Conservation (phyloP, 2,888 invertebrate genomes). For the Drosophila mulleri region DNA sequence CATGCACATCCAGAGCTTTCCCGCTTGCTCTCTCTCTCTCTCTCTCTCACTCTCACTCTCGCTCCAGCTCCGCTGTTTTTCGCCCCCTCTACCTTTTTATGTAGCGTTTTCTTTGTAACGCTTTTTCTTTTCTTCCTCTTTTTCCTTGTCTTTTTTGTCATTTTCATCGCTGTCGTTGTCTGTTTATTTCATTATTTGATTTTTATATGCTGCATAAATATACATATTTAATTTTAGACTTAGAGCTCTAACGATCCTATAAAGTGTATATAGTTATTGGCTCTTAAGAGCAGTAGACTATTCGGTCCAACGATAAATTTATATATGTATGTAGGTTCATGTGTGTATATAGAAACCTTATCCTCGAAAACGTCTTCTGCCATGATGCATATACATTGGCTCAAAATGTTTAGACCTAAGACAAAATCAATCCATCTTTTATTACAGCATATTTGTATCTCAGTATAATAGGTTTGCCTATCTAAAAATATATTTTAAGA, state of each 20-base stretch:
- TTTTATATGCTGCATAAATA: constrained; percentile 34
- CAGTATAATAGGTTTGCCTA: too few species aligned
- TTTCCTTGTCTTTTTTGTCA: constrained; percentile 43
- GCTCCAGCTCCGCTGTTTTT: not conserved
- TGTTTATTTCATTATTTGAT: constrained; percentile 65
- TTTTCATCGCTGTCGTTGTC: constrained; percentile 29
- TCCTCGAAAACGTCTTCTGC: not conserved
- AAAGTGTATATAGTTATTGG: not conserved
- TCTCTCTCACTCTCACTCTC: not conserved
- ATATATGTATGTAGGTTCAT: too few species aligned
- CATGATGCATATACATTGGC: not conserved
- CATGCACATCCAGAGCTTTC: constrained; percentile 27
- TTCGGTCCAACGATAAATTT: not conserved
- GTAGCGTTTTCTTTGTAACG: constrained; percentile 29
- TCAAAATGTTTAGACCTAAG: not conserved
- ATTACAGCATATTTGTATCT: not conserved
- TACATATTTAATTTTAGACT: not conserved
- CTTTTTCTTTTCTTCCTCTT: constrained; percentile 36
- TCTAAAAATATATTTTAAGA: too few species aligned
- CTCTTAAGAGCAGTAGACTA: not conserved
- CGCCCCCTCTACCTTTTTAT: constrained; percentile 15
- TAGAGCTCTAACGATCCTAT: not conserved
- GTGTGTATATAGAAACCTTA: not conserved
- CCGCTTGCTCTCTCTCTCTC: not conserved
- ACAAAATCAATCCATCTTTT: not conserved